phyloP scores from a whole-genome alignment of 1,140 invertebrate genomes.

The Octopus sinensis region DNA sequence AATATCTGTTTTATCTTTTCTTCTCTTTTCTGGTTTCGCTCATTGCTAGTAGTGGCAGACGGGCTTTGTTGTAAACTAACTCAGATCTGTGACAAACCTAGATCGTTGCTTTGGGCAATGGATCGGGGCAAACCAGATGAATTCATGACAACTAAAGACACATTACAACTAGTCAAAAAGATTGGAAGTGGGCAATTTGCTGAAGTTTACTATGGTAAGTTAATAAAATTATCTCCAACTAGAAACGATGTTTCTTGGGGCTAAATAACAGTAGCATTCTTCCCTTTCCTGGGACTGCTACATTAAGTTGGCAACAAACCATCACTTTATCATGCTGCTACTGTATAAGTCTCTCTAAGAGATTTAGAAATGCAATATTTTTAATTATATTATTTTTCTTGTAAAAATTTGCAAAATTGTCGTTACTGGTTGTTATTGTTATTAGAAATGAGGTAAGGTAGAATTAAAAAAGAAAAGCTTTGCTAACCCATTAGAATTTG shows the following conservation, averaged over 20 bases:
- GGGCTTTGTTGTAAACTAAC: constrained; percentile 93
- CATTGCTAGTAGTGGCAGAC: constrained; percentile 63
- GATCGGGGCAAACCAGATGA: constrained; percentile 90
- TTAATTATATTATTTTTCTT: too few species aligned
- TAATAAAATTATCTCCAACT: not conserved
- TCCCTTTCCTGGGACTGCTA: not conserved
- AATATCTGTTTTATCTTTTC: too few species aligned
- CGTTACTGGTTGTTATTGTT: too few species aligned
- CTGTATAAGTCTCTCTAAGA: not conserved
- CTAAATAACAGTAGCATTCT: not conserved
- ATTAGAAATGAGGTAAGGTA: too few species aligned
- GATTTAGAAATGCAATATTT: too few species aligned
- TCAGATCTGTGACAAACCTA: constrained; percentile 89
- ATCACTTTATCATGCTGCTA: not conserved
- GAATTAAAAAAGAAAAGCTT: too few species aligned
- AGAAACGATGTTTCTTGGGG: not conserved
- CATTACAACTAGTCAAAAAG: constrained; percentile 66
- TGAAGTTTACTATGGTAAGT: constrained; percentile 44
- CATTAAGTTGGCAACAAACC: not conserved
- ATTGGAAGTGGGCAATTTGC: constrained; percentile 53
- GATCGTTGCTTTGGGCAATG: constrained; percentile 71
- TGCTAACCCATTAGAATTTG: too few species aligned
- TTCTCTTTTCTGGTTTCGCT: constrained; percentile 22
- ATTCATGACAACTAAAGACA: constrained; percentile 86
- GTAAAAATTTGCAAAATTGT: too few species aligned